These are phyloP conservation scores for Cepaea nemoralis DNA, from an alignment of 1,140 invertebrate species.

Conservation along the genomic window DNA sequence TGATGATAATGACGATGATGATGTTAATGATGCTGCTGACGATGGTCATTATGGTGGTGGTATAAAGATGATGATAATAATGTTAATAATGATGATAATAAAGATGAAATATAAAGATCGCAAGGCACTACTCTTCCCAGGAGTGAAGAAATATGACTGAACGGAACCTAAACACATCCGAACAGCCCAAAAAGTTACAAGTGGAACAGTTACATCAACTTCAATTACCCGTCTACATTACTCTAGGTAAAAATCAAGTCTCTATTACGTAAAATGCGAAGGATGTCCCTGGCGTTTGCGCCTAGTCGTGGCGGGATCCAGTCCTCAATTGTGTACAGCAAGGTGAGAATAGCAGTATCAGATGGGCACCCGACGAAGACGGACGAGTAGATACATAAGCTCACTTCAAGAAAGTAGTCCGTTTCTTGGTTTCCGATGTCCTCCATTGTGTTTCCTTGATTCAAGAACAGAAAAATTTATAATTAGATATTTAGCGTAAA, in stretches of 20 bases:
- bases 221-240: too few species aligned
- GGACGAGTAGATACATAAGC: not conserved
- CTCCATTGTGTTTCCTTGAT: not conserved
- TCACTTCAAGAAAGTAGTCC: not conserved
- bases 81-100: not conserved
- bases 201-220: too few species aligned
- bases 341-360: not conserved
- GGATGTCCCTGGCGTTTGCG: not conserved
- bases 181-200: too few species aligned
- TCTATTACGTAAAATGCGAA: not conserved
- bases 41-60: not conserved
- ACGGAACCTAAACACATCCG: too few species aligned
- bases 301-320: not conserved
- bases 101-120: too few species aligned
- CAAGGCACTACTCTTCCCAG: too few species aligned
- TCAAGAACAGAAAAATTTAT: too few species aligned
- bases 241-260: not conserved
- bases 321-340: not conserved
- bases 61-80: not conserved
- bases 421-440: not conserved
- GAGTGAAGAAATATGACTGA: too few species aligned
- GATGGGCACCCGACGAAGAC: not conserved
- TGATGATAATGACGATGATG: slow-evolving; percentile 19
- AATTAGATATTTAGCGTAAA: too few species aligned
- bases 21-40: slow-evolving; percentile 11